phyloP scores from a whole-genome alignment of 92 coral and sea anemone species.

The Ricordea florida region DNA sequence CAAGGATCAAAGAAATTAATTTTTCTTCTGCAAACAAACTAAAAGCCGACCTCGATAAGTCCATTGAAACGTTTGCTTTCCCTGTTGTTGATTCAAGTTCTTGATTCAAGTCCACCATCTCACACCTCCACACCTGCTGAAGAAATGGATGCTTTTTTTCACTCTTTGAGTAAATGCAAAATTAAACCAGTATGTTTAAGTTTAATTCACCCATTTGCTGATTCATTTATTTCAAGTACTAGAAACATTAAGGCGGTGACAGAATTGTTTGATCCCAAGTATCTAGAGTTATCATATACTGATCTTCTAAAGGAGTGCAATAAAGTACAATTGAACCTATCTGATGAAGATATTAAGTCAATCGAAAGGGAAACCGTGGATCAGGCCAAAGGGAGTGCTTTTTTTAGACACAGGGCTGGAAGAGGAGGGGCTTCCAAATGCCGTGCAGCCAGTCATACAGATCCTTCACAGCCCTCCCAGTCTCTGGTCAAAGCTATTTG shows the following conservation, averaged over 20 bases:
- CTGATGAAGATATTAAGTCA: conserved; percentile 28
- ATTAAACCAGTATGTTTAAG: conserved; percentile 29
- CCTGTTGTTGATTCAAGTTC: too few species aligned
- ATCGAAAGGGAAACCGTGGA: conserved; percentile 40
- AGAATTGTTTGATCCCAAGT: conserved; percentile 14
- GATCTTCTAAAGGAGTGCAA: conserved; percentile 30
- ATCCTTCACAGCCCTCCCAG: conserved; percentile 52
- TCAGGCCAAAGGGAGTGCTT: conserved; percentile 50
- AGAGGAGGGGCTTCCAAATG: conserved; percentile 62
- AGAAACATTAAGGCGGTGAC: neutral
- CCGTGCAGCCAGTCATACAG: conserved; percentile 37
- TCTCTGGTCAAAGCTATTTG: conserved; percentile 46
- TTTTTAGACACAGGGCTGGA: conserved; percentile 63
- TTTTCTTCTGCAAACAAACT: too few species aligned
- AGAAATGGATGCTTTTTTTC: conserved; percentile 13
- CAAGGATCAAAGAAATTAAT: too few species aligned
- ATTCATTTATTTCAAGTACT: conserved; percentile 1
- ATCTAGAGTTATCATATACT: conserved; percentile 16
- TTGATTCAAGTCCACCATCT: too few species aligned
- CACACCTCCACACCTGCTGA: conserved; percentile 12
- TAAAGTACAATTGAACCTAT: conserved; percentile 16
- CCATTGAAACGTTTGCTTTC: too few species aligned
- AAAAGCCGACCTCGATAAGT: too few species aligned
- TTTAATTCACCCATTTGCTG: neutral
- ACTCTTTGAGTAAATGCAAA: conserved; percentile 39